Percentiles rank a stretch among this genome's conserved stretches.
Evolutionary conservation across 2,888 invertebrate genomes (phyloP).

Genomic region (Microchrysa polita): DNA sequence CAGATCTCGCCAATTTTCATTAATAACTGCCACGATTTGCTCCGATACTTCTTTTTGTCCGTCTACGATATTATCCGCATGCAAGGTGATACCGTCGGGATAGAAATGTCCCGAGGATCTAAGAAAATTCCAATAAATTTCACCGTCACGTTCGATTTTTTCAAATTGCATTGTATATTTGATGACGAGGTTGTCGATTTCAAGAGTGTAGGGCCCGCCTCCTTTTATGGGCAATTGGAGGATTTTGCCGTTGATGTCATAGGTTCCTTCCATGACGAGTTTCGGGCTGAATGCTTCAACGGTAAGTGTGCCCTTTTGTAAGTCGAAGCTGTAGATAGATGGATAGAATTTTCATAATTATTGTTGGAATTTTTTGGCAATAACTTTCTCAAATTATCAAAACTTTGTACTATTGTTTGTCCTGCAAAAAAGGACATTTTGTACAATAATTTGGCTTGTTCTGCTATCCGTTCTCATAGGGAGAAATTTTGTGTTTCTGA

Average conservation of each 20-base stretch:
- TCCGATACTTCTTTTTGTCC: conserved; percentile 15
- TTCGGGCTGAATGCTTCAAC: conserved; percentile 9
- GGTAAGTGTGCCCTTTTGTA: neutral
- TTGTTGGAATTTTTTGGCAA: neutral
- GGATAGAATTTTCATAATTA: neutral
- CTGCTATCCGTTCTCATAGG: too few species aligned
- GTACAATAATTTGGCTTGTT: too few species aligned
- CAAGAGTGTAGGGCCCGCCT: neutral
- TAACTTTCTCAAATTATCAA: neutral
- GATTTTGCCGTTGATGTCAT: conserved; percentile 5
- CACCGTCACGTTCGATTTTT: neutral
- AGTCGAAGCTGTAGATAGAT: too few species aligned
- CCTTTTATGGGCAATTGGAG: conserved; percentile 13
- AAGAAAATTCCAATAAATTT: neutral
- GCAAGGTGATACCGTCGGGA: neutral
- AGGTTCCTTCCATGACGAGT: neutral
- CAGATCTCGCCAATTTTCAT: conserved; percentile 30
- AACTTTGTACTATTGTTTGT: neutral
- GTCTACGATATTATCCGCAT: neutral
- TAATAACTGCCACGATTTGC: neutral
- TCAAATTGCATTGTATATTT: neutral
- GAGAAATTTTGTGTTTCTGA: too few species aligned
- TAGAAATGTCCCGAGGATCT: neutral
- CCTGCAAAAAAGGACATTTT: neutral
- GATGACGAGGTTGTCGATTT: neutral